Conservation (phyloP, 2,113 vertebrate genomes). For the Scytalopus superciliaris region DNA sequence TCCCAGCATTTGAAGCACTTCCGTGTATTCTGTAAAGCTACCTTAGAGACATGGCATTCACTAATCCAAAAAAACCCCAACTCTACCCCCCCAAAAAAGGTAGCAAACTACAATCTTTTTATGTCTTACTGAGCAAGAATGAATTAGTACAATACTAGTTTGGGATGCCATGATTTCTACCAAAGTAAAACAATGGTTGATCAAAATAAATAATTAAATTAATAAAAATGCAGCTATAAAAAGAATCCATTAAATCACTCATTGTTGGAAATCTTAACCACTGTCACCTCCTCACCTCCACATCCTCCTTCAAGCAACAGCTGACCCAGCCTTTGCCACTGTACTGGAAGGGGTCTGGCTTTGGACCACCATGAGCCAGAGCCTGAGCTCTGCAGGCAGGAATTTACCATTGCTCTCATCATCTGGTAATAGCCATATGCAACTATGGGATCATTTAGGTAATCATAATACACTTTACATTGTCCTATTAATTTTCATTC, state of each 20-base stretch:
- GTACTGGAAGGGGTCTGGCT: not conserved
- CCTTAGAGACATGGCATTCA: accelerated
- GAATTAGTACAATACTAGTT: not conserved
- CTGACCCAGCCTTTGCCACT: not conserved
- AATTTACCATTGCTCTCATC: not conserved
- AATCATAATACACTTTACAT: not conserved
- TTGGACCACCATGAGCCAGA: not conserved
- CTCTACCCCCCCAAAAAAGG: not conserved
- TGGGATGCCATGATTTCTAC: not conserved
- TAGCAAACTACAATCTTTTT: not conserved
- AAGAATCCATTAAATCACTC: not conserved
- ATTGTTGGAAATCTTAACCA: not conserved
- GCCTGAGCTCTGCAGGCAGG: not conserved
- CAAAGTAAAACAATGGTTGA: not conserved
- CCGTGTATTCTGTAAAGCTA: not conserved
- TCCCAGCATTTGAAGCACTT: not conserved
- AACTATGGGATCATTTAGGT: not conserved
- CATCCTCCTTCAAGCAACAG: not conserved
- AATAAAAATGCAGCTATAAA: not conserved
- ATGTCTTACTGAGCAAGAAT: not conserved
- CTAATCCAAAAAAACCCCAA: not conserved
- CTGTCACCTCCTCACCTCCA: not conserved
- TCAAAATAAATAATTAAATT: not conserved
- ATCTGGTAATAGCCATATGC: not conserved
- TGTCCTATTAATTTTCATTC: not conserved